Percentiles rank a stretch among this genome's conserved stretches.
Conservation (phyloP, 2,797 vertebrate genomes). For the Cyprinodon diabolis region DNA sequence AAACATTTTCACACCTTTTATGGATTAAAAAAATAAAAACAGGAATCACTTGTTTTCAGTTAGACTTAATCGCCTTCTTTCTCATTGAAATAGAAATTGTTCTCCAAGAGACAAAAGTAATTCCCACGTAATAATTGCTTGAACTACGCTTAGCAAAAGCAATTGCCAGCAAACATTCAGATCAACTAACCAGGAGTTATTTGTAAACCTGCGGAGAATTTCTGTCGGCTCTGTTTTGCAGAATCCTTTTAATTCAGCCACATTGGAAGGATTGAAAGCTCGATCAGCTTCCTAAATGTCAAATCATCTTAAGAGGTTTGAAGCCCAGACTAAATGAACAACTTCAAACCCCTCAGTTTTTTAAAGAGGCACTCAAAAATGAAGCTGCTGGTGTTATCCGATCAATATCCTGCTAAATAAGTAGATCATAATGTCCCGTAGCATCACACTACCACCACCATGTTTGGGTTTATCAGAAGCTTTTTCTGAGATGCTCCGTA, state of each 20-base stretch:
- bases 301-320: background rate
- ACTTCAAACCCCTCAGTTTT: background rate
- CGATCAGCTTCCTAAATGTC: background rate
- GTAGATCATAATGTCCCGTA: background rate
- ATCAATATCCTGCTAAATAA: background rate
- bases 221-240: background rate
- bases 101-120: constrained; percentile 19
- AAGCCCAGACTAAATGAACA: background rate
- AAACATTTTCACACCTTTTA: constrained; percentile 15
- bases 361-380: background rate
- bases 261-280: background rate
- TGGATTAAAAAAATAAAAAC: constrained; percentile 22
- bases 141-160: background rate
- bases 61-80: constrained; percentile 48
- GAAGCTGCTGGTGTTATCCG: background rate
- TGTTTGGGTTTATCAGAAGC: background rate
- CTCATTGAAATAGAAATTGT: constrained; percentile 46
- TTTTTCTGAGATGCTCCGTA: too few species aligned
- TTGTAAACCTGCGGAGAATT: background rate
- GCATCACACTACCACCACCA: background rate
- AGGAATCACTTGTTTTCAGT: constrained; percentile 36
- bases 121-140: background rate
- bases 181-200: background rate
- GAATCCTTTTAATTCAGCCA: background rate
- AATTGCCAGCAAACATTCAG: background rate